Conservation (phyloP, 2,113 vertebrate genomes). For the Parus major region DNA sequence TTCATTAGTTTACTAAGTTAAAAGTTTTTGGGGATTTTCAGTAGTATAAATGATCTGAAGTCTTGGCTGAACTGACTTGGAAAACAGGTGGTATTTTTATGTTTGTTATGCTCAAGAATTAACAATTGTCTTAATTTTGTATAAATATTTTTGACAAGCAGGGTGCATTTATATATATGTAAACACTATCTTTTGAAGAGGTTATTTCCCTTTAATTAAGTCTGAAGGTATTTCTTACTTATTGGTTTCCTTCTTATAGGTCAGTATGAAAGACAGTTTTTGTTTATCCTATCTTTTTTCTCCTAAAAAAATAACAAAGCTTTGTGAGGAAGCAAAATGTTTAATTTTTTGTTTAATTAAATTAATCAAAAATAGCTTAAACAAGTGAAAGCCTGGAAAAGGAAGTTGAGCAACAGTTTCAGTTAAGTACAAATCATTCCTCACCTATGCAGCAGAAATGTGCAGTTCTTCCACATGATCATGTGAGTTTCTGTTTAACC, state of each 20-base stretch:
- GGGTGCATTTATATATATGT: conserved; percentile 49
- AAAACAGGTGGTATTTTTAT: conserved; percentile 67
- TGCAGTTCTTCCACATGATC: neutral
- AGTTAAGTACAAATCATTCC: conserved; percentile 1
- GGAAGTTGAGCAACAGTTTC: neutral
- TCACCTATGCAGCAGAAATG: neutral
- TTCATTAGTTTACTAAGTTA: conserved; percentile 73
- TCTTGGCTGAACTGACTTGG: conserved; percentile 65
- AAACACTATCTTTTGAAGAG: conserved; percentile 36
- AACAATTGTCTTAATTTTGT: conserved; percentile 68
- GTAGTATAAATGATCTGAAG: conserved; percentile 32
- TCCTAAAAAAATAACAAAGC: conserved; percentile 8
- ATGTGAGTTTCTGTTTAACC: neutral
- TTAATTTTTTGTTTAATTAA: neutral
- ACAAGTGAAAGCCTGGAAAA: conserved; percentile 29
- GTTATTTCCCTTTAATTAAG: conserved; percentile 20
- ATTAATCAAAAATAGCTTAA: conserved; percentile 21
- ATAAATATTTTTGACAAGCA: conserved; percentile 60
- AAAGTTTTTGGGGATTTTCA: conserved; percentile 66
- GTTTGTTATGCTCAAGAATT: conserved; percentile 60
- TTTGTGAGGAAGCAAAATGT: neutral
- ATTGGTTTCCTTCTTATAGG: neutral
- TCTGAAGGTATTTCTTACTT: conserved; percentile 6
- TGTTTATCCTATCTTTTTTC: neutral
- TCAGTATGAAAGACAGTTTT: neutral